phyloP scores from a whole-genome alignment of 2,797 vertebrate species.

The Toxotes lorentzi region DNA sequence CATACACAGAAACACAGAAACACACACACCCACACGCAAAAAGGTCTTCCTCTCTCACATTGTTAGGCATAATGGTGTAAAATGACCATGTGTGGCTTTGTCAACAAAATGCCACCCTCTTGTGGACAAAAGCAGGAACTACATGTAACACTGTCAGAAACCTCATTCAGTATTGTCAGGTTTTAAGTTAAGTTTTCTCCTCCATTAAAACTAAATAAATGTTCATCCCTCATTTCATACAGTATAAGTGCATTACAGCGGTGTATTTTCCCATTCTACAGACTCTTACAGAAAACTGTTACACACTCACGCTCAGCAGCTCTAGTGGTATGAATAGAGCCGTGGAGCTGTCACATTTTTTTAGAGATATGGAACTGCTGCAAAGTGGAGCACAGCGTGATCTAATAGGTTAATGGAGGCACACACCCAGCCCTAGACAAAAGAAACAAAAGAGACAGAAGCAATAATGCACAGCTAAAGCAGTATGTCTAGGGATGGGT shows the following conservation, averaged over 20 bases:
- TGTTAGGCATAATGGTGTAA: constrained; percentile 73
- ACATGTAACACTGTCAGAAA: constrained; percentile 60
- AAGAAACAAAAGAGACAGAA: constrained; percentile 26
- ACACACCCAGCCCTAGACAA: constrained; percentile 66
- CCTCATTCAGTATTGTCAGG: constrained; percentile 49
- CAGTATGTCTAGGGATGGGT: constrained; percentile 54
- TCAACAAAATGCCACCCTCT: constrained; percentile 62
- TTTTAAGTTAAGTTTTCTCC: constrained; percentile 37
- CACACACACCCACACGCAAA: constrained; percentile 7
- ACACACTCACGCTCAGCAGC: constrained; percentile 22
- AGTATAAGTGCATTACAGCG: constrained; percentile 45
- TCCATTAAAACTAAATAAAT: constrained; percentile 44
- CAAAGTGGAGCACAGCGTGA: constrained; percentile 13
- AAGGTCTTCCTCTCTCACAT: constrained; percentile 53
- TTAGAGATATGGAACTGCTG: constrained; percentile 34
- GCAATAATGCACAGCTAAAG: constrained; percentile 29
- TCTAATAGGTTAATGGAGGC: constrained; percentile 23
- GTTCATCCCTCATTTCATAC: constrained; percentile 48
- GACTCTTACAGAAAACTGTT: constrained; percentile 48
- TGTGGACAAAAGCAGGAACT: constrained; percentile 73
- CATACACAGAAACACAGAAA: constrained; percentile 7
- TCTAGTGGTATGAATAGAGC: constrained; percentile 19
- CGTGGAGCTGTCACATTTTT: constrained; percentile 35
- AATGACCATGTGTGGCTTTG: constrained; percentile 52
- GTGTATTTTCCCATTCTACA: constrained; percentile 41